A percentile compares a stretch with the other conserved stretches of the same genome.
Evolutionary conservation across 2,888 invertebrate genomes (phyloP).

Genomic region (Ochropacha duplaris): DNA sequence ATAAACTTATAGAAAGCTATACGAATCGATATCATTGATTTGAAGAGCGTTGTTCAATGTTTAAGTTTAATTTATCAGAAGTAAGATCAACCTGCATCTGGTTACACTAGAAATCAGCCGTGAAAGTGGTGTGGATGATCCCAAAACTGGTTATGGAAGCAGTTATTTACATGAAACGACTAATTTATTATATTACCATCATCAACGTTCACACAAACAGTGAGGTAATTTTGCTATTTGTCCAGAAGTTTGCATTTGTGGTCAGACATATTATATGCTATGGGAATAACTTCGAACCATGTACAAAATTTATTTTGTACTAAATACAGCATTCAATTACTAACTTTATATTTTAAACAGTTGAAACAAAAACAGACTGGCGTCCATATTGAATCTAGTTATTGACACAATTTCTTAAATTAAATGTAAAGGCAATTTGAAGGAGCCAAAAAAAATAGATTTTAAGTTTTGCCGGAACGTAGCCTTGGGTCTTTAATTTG

Average conservation of each 20-base stretch:
- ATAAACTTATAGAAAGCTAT: slow-evolving; percentile 18
- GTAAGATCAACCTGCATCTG: slow-evolving; percentile 44
- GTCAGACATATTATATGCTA: not conserved
- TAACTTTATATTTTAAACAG: not conserved
- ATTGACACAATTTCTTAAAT: no score
- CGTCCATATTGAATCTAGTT: no score
- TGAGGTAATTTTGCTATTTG: slow-evolving; percentile 27
- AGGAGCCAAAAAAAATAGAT: no score
- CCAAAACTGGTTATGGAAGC: slow-evolving; percentile 62
- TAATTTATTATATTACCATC: slow-evolving; percentile 38
- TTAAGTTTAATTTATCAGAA: slow-evolving; percentile 39
- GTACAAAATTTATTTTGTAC: not conserved
- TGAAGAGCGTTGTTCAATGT: slow-evolving; percentile 14
- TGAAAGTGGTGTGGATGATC: slow-evolving; percentile 67
- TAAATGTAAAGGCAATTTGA: no score
- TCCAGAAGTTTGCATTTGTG: not conserved
- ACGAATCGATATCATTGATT: slow-evolving; percentile 15
- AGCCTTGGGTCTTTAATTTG: no score
- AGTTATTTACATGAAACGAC: slow-evolving; percentile 58
- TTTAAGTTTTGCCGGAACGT: no score
- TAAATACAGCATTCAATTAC: no score
- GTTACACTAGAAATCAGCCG: slow-evolving; percentile 64
- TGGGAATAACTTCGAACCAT: not conserved
- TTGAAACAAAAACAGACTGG: not conserved
- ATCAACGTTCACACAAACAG: slow-evolving; percentile 25